phyloP scores from a whole-genome alignment of 2,888 invertebrate genomes.

The Netelia inedita region DNA sequence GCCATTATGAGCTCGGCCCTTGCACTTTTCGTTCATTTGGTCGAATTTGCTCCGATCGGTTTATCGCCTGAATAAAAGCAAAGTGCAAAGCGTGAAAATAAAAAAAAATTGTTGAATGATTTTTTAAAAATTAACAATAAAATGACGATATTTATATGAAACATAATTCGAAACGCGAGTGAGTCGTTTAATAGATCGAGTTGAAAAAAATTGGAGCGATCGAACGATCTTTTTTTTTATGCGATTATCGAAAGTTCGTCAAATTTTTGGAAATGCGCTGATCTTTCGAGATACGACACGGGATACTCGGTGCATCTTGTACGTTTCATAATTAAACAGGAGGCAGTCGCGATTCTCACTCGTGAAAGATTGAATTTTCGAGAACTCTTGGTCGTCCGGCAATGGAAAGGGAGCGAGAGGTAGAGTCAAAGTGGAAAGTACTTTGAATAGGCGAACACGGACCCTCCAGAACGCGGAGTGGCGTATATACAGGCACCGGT shows the following conservation, averaged over 20 bases:
- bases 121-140: not conserved
- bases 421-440: conserved; percentile 41
- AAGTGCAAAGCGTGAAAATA: not conserved
- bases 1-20: not conserved
- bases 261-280: not conserved
- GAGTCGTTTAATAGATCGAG: not conserved
- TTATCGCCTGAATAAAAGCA: conserved; percentile 6
- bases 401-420: not conserved
- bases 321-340: conserved; percentile 28
- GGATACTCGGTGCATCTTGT: not conserved
- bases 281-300: not conserved
- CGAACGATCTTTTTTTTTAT: not conserved
- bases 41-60: conserved; percentile 7
- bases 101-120: not conserved
- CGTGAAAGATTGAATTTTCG: conserved; percentile 53
- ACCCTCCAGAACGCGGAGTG: conserved; percentile 40
- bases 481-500: not conserved
- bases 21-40: not conserved
- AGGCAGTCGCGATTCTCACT: conserved; percentile 1
- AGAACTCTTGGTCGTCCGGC: conserved; percentile 38
- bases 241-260: not conserved
- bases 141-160: not conserved
- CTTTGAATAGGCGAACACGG: conserved; percentile 59
- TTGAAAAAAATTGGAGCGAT: not conserved
- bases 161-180: conserved; percentile 35